Conservation (phyloP, 2,888 invertebrate genomes). For the Deladenus siricidicola region DNA sequence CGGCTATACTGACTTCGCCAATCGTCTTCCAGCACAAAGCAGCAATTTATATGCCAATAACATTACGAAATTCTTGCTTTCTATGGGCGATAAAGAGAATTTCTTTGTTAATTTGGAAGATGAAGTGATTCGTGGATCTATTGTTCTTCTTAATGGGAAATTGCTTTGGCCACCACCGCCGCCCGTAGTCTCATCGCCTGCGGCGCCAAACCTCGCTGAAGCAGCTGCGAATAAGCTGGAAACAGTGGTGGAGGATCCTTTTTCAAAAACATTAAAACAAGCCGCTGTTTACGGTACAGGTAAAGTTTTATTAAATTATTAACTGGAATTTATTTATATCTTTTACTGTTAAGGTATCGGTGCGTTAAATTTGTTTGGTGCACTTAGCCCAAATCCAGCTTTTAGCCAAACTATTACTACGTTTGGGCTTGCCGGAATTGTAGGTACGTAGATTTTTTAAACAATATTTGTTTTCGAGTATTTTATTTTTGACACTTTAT, state of each 20-base stretch:
- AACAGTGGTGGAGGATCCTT: conserved; percentile 60
- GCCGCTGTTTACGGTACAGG: conserved; percentile 66
- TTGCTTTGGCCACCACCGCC: conserved; percentile 72
- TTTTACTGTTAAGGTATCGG: conserved; percentile 61
- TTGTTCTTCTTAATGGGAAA: conserved; percentile 69
- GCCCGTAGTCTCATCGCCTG: conserved; percentile 12
- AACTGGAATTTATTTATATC: too few species aligned
- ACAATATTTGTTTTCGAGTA: background rate
- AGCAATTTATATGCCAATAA: conserved; percentile 83
- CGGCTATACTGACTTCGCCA: conserved; percentile 75
- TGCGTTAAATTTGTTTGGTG: conserved; percentile 65
- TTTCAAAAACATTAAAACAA: conserved; percentile 66
- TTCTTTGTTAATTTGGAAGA: conserved; percentile 73
- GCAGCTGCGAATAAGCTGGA: conserved; percentile 28
- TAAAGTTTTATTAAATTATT: too few species aligned
- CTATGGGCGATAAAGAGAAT: conserved; percentile 67
- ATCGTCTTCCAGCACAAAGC: conserved; percentile 74
- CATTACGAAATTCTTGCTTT: conserved; percentile 74
- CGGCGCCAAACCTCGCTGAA: conserved; percentile 52
- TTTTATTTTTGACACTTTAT: background rate
- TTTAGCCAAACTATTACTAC: conserved; percentile 81
- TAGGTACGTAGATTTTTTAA: conserved; percentile 56
- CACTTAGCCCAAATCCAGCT: conserved; percentile 71
- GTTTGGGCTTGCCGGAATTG: conserved; percentile 71
- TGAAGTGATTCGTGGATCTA: conserved; percentile 76